Evolutionary conservation across 1,140 invertebrate species (phyloP).

Genomic region (Caenorhabditis elegans): WBcel235 BX284606.5:2652001-2652500

Average conservation of each 20-base stretch:
- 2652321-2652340: slow-evolving; percentile 12
- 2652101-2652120: not conserved
- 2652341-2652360: slow-evolving; percentile 14
- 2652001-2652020: no score
- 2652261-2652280: slow-evolving; percentile 22
- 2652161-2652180: not conserved
- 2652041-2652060: not conserved
- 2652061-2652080: slow-evolving; percentile 17
- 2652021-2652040: no score
- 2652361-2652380: not conserved
- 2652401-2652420: no score
- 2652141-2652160: slow-evolving; percentile 1
- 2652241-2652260: not conserved
- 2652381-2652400: not conserved
- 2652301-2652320: not conserved
- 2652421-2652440: slow-evolving; percentile 9
- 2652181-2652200: no score
- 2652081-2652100: slow-evolving; percentile 21
- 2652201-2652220: no score
- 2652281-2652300: slow-evolving; percentile 1
- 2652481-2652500: no score
- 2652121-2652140: slow-evolving; percentile 14
- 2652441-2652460: no score
- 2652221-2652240: not conserved
- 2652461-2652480: no score